A percentile compares a stretch with the other conserved stretches of the same genome.
Evolutionary conservation across 2,888 invertebrate species (phyloP).

Genomic region (Drosophila basisetae): DNA sequence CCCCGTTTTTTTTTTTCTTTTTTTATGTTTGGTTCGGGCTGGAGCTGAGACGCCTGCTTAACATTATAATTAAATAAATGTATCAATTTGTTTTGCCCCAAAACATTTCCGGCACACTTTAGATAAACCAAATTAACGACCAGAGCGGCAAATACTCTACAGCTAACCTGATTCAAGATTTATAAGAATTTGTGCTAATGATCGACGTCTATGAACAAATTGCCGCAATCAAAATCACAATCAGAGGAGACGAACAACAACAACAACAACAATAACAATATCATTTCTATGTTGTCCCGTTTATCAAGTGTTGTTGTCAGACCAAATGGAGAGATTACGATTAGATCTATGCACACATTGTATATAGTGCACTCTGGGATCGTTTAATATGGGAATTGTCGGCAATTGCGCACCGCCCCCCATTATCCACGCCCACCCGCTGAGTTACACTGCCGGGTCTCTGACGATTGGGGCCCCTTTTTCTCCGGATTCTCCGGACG

Average conservation of each 20-base stretch:
- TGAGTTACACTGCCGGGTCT: slow-evolving; percentile 1
- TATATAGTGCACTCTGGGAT: slow-evolving; percentile 26
- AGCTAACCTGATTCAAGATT: slow-evolving; percentile 42
- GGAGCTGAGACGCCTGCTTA: not conserved
- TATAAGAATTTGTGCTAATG: slow-evolving; percentile 68
- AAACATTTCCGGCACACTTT: slow-evolving; percentile 57
- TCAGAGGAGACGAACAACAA: slow-evolving; percentile 29
- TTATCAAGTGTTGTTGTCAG: slow-evolving; percentile 18
- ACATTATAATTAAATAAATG: slow-evolving; percentile 56
- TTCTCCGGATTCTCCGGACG: slow-evolving; percentile 17
- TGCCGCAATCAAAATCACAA: slow-evolving; percentile 68
- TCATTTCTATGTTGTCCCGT: slow-evolving; percentile 17
- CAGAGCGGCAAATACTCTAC: slow-evolving; percentile 15
- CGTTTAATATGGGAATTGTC: slow-evolving; percentile 46
- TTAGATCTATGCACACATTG: slow-evolving; percentile 32
- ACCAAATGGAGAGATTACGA: slow-evolving; percentile 17
- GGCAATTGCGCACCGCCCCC: slow-evolving; percentile 32
- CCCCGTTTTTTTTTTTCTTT: not conserved
- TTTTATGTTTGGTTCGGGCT: not conserved
- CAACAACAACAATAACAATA: slow-evolving; percentile 49
- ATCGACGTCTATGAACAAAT: slow-evolving; percentile 78
- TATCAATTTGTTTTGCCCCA: slow-evolving; percentile 66
- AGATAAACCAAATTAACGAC: slow-evolving; percentile 51
- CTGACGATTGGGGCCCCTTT: slow-evolving; percentile 7
- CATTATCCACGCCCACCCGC: slow-evolving; percentile 2